Conservation (phyloP, 2,888 invertebrate species). For the Erpobdella octoculata region DNA sequence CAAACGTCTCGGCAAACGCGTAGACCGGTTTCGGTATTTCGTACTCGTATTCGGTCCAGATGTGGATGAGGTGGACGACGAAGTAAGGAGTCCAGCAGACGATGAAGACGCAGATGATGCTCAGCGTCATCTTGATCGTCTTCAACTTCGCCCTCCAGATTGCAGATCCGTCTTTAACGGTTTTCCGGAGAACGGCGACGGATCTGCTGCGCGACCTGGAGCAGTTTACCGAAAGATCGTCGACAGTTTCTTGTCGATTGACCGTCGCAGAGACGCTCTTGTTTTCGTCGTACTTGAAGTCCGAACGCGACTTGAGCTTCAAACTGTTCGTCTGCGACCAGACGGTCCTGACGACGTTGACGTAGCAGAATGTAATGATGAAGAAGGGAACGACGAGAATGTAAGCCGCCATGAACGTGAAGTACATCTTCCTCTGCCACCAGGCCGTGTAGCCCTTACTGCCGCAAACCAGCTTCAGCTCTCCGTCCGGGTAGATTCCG, state of each 20-base stretch:
- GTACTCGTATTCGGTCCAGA: conserved; percentile 51
- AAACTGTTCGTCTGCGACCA: conserved; percentile 45
- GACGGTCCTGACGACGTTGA: conserved; percentile 51
- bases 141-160: conserved; percentile 53
- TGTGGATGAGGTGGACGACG: conserved; percentile 51
- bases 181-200: conserved; percentile 35
- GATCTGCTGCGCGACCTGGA: not conserved
- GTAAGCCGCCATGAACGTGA: conserved; percentile 52
- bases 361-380: conserved; percentile 53
- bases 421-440: conserved; percentile 53
- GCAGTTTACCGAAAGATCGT: not conserved
- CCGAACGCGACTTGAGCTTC: conserved; percentile 27
- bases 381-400: conserved; percentile 52
- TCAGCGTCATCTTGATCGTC: conserved; percentile 54
- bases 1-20: conserved; percentile 50
- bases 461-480: conserved; percentile 45
- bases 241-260: not conserved
- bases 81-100: conserved; percentile 55
- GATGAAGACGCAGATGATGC: conserved; percentile 52
- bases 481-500: conserved; percentile 45
- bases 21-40: conserved; percentile 47
- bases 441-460: conserved; percentile 51
- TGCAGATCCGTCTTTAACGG: conserved; percentile 44
- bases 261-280: not conserved
- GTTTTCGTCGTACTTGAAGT: conserved; percentile 34